phyloP scores from a whole-genome alignment of 1,140 invertebrate genomes.

The Neodiprion fabricii region DNA sequence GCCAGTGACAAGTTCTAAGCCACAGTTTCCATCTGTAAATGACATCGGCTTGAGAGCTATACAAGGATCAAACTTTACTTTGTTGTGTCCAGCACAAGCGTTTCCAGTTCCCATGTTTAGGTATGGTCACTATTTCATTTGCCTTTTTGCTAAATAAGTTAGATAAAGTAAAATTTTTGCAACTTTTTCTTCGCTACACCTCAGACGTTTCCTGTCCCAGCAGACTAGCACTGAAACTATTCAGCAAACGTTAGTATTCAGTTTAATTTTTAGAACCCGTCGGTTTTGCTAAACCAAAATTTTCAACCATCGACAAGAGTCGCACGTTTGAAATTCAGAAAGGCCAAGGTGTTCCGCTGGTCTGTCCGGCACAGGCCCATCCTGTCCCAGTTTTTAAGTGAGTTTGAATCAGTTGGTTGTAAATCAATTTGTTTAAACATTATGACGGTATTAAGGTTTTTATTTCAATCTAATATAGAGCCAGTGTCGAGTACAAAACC shows the following conservation, averaged over 20 bases:
- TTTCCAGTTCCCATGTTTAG: conserved; percentile 71
- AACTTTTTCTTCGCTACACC: background rate
- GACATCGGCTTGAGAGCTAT: conserved; percentile 45
- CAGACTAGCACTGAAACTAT: background rate
- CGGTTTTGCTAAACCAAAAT: conserved; percentile 64
- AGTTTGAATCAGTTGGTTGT: conserved; percentile 28
- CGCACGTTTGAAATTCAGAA: conserved; percentile 52
- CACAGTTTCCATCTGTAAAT: conserved; percentile 49
- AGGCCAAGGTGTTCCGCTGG: conserved; percentile 51
- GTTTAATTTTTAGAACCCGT: conserved; percentile 62
- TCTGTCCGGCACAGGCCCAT: conserved; percentile 65
- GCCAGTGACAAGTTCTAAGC: conserved; percentile 47
- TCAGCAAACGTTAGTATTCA: background rate
- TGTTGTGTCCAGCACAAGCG: conserved; percentile 70
- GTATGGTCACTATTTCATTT: conserved; percentile 45
- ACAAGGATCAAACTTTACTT: conserved; percentile 58
- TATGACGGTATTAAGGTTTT: conserved; percentile 13
- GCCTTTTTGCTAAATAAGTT: background rate
- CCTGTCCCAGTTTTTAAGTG: conserved; percentile 69
- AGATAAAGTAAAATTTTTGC: background rate
- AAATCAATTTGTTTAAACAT: conserved; percentile 22
- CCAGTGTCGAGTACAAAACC: conserved; percentile 64
- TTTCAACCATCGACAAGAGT: conserved; percentile 59
- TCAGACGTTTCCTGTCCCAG: conserved; percentile 3
- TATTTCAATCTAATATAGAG: conserved; percentile 37